phyloP scores from a whole-genome alignment of 2,888 invertebrate species.

The Nemotelus nigrinus region DNA sequence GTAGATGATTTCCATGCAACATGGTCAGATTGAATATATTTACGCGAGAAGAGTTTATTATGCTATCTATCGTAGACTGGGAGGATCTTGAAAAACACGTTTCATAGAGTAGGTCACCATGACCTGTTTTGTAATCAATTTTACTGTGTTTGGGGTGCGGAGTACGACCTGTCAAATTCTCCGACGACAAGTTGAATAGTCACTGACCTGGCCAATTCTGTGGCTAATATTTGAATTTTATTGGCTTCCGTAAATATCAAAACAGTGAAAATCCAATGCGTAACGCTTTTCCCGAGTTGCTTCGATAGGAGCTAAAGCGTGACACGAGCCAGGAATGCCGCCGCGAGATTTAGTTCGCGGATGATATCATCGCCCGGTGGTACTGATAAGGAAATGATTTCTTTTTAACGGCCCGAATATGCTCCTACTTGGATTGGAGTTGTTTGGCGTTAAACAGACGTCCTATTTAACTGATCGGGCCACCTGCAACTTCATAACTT shows the following conservation, averaged over 20 bases:
- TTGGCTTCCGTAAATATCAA: too few relatives aligned
- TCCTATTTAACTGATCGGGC: too few relatives aligned
- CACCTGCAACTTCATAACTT: too few relatives aligned
- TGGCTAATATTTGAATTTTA: not conserved
- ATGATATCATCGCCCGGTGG: slow-evolving; percentile 9
- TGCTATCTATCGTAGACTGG: not conserved
- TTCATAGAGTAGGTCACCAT: not conserved
- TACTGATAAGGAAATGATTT: too few relatives aligned
- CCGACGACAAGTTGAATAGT: not conserved
- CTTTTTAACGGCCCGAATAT: too few relatives aligned
- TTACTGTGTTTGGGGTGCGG: not conserved
- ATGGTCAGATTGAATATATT: too few relatives aligned
- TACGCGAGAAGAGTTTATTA: too few relatives aligned
- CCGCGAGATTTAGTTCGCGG: not conserved
- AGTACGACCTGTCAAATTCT: not conserved
- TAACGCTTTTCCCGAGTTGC: too few relatives aligned
- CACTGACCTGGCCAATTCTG: slow-evolving; percentile 6
- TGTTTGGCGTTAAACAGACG: too few relatives aligned
- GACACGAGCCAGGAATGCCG: not conserved
- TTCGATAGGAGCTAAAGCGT: not conserved
- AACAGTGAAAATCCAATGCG: too few relatives aligned
- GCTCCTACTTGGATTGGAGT: too few relatives aligned
- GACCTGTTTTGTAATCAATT: slow-evolving; percentile 24
- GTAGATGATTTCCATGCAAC: not conserved
- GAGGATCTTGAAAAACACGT: not conserved